Percentiles rank a stretch among this genome's conserved stretches.
Evolutionary conservation across 2,113 vertebrate species (phyloP).

Genomic region (Callopanchax toddi): DNA sequence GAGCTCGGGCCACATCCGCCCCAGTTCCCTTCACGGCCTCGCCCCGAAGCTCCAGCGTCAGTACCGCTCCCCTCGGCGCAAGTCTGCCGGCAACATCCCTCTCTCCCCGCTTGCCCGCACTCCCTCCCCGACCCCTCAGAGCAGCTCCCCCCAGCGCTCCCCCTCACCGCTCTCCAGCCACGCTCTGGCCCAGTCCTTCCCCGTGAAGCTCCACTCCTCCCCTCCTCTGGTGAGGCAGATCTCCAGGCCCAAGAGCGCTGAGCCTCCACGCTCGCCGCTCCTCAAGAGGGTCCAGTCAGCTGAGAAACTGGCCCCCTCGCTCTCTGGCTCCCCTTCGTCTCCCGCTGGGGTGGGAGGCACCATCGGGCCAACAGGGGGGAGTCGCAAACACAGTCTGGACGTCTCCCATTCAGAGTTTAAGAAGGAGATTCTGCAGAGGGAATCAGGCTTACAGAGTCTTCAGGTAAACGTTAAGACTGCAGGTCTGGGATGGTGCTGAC

Average conservation of each 20-base stretch:
- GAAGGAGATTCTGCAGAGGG: constrained; percentile 91
- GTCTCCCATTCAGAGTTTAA: constrained; percentile 91
- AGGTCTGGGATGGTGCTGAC: neutral
- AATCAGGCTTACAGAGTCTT: constrained; percentile 86
- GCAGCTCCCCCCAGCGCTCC: constrained; percentile 92
- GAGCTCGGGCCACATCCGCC: constrained; percentile 93
- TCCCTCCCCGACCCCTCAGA: constrained; percentile 91
- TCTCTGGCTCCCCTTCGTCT: constrained; percentile 86
- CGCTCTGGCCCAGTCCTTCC: constrained; percentile 84
- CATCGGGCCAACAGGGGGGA: constrained; percentile 51
- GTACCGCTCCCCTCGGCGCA: constrained; percentile 93
- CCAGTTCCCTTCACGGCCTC: constrained; percentile 93
- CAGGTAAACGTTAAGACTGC: constrained; percentile 65
- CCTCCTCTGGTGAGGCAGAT: constrained; percentile 91
- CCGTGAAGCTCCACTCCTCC: constrained; percentile 92
- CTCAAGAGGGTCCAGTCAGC: constrained; percentile 97
- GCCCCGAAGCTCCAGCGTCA: constrained; percentile 97
- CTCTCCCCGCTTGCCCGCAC: constrained; percentile 95
- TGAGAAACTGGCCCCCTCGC: constrained; percentile 88
- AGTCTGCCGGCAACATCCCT: constrained; percentile 96
- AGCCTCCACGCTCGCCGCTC: constrained; percentile 92
- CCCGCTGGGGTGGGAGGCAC: constrained; percentile 75
- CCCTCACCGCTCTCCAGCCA: constrained; percentile 90
- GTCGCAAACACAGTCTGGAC: constrained; percentile 91
- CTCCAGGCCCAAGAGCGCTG: constrained; percentile 92